Conservation (phyloP, 2,113 vertebrate species). For the Sterrhoptilus dennistouni region DNA sequence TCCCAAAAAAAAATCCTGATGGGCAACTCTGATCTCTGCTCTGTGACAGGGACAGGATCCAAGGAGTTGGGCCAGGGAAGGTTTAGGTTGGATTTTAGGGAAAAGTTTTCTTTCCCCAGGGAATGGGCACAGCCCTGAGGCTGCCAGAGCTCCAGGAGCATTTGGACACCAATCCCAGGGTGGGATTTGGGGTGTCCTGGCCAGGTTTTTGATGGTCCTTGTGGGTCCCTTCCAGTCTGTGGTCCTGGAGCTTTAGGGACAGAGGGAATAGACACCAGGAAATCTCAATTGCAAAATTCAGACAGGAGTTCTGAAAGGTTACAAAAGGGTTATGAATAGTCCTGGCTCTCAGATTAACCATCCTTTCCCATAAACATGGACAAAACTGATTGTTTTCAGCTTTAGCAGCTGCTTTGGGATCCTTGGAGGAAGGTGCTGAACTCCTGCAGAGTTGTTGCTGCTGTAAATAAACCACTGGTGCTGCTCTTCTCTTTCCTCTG, state of each 20-base stretch:
- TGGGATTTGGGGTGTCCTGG: not conserved
- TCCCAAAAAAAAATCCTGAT: too few relatives aligned
- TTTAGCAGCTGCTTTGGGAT: not conserved
- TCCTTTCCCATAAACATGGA: not conserved
- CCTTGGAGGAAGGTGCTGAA: not conserved
- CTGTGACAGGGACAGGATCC: not conserved
- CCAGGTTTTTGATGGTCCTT: not conserved
- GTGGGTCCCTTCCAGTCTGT: not conserved
- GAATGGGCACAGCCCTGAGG: not conserved
- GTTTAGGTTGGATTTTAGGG: fast-evolving
- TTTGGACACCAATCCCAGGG: not conserved
- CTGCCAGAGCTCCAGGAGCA: not conserved
- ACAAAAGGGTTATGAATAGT: not conserved
- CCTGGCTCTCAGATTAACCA: not conserved
- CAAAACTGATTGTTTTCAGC: not conserved
- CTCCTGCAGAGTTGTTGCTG: not conserved
- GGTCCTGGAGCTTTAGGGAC: not conserved
- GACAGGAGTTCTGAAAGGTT: not conserved
- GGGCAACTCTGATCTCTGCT: not conserved
- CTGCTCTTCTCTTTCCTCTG: not conserved
- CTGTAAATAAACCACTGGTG: not conserved
- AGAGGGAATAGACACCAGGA: not conserved
- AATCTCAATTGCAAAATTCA: not conserved
- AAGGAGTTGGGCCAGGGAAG: fast-evolving
- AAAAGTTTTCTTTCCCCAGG: not conserved